Percentiles rank a stretch among this genome's conserved stretches.
Conservation (phyloP, 1,140 invertebrate genomes). For the Drosophila jambulina region DNA sequence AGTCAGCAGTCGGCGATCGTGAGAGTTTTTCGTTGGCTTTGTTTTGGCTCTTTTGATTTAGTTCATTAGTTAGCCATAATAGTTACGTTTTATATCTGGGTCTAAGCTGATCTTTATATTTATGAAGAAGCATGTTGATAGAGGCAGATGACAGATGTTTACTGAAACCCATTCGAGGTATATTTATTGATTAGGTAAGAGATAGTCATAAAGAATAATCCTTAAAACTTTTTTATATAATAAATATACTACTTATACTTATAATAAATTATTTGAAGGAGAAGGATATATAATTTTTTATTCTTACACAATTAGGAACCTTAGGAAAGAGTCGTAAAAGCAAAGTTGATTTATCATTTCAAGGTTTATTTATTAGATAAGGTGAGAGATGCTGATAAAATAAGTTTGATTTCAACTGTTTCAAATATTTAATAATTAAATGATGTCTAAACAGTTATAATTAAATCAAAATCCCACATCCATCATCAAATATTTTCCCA, state of each 20-base stretch:
- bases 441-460: background rate
- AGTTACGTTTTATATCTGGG: slow-evolving; percentile 41
- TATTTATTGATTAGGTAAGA: background rate
- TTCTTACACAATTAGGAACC: no score
- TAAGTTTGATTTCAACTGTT: no score
- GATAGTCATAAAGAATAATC: no score
- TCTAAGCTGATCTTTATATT: slow-evolving; percentile 7
- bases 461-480: background rate
- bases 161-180: background rate
- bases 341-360: no score
- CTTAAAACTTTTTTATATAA: no score
- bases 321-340: no score
- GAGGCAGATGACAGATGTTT: background rate
- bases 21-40: slow-evolving; percentile 63
- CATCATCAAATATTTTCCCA: background rate
- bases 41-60: slow-evolving; percentile 39
- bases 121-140: background rate
- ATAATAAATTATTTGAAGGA: background rate
- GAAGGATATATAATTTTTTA: no score
- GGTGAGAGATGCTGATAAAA: no score
- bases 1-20: slow-evolving; percentile 67
- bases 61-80: slow-evolving; percentile 50
- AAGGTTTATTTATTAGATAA: no score
- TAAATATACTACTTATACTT: no score
- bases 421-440: background rate